Evolutionary conservation across 1,140 invertebrate species (phyloP), one percentile per base, ranked within the genome.

Genomic region (Drosophila baimaii): DNA sequence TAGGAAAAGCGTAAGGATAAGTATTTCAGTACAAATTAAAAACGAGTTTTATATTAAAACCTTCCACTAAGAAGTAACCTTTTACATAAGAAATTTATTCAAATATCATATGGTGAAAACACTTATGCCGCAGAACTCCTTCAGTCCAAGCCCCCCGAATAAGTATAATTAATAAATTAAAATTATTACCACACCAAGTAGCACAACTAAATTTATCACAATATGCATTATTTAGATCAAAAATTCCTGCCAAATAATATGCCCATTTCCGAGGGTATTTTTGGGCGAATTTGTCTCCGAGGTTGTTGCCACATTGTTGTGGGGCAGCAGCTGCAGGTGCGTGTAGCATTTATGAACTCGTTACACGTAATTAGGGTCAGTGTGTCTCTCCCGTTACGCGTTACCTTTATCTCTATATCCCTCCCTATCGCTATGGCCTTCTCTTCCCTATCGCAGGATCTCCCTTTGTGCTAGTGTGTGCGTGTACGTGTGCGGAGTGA

Each of bases 361-460:
- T 88, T 88, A 88, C 83, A 88, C 84, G 83, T 88, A 88, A 88
- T 88, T 88, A 88, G 83, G 83, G 84, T 88, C 83, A 86, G 56
- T 88, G 68, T 79, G 83, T 76, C 61, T 65, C 52, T 58, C 44
- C 31, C 35, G 71, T 54, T 74, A 46, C 35, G 39, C 49, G 29
- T n/a, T 39, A 31, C 35, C 55, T 54, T 27, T 23, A 37, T n/a
- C 39, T 55, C 55, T 31, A 23, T 49, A 19, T 29, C 23, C 12
- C 7, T 29, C 39, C 19, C 37, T 64, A 15, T 68, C 35, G 43
- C 49, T 23, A 33, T 35, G 13, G 44, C 17, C 33, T 21, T 57
- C 33, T 17, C 19, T 46, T 5, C 39, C 41, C 13, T 23, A 37
- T n/a, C 49, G n/a, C 51, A 52, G 52, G 43, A 47, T 63, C 57